These are phyloP conservation scores for Maniola jurtina DNA, from an alignment of 1,140 invertebrate species.

Conservation along the genomic window DNA sequence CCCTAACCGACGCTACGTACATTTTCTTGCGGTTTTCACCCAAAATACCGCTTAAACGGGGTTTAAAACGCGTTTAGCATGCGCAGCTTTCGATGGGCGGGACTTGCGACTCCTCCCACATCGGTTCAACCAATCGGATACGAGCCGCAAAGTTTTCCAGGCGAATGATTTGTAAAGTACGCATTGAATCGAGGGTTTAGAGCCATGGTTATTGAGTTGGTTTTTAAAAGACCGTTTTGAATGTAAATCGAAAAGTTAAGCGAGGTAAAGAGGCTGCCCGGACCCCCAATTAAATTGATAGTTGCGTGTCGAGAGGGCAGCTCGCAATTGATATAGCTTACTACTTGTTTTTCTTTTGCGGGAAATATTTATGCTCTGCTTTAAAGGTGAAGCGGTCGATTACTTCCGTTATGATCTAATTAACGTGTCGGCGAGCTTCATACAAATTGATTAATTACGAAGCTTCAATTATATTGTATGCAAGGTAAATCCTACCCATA, in stretches of 20 bases:
- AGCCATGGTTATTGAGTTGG: constrained; percentile 72
- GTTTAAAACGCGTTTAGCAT: constrained; percentile 75
- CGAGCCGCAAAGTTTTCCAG: constrained; percentile 53
- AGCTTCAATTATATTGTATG: too few relatives aligned
- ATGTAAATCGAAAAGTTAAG: constrained; percentile 78
- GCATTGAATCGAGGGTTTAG: constrained; percentile 65
- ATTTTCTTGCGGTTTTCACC: constrained; percentile 77
- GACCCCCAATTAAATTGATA: constrained; percentile 77
- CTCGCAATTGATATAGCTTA: constrained; percentile 16
- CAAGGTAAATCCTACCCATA: too few relatives aligned
- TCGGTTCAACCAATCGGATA: constrained; percentile 44
- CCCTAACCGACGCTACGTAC: constrained; percentile 71
- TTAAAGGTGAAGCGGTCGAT: constrained; percentile 8
- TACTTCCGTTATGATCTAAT: constrained; percentile 1
- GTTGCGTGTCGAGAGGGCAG: constrained; percentile 52
- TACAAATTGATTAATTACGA: too few relatives aligned
- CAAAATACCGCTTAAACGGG: constrained; percentile 78
- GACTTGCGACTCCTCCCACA: constrained; percentile 51
- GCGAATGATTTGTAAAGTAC: constrained; percentile 65
- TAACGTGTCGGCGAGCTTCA: not conserved
- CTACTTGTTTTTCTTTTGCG: constrained; percentile 14
- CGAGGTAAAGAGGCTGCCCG: constrained; percentile 71
- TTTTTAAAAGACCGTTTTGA: constrained; percentile 78
- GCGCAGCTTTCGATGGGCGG: constrained; percentile 57
- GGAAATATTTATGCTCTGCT: constrained; percentile 8